phyloP scores from a whole-genome alignment of 2,113 vertebrate species.

The Myrmophylax atrothorax region DNA sequence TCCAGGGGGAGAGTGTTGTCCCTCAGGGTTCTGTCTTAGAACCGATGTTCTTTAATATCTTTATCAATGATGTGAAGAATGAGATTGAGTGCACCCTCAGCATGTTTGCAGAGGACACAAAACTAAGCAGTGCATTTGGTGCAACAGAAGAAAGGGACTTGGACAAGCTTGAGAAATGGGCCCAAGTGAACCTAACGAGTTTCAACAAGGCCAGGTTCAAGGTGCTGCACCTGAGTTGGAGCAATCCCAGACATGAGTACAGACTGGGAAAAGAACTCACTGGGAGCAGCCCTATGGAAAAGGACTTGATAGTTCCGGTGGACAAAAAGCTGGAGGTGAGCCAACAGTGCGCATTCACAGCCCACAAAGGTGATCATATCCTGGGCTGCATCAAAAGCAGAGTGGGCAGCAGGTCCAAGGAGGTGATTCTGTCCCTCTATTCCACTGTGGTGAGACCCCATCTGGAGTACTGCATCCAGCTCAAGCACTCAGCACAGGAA shows the following conservation, averaged over 20 bases:
- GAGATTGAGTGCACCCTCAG: background rate
- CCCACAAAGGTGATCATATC: background rate
- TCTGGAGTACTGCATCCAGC: background rate
- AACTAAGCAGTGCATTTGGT: background rate
- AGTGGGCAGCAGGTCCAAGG: rapidly evolving
- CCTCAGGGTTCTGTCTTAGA: background rate
- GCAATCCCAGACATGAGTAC: background rate
- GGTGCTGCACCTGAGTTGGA: rapidly evolving
- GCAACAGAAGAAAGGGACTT: background rate
- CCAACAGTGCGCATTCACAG: background rate
- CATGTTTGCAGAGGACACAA: background rate
- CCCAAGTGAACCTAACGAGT: background rate
- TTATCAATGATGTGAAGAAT: background rate
- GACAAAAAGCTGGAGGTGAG: background rate
- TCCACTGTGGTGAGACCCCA: background rate
- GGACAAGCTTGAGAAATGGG: background rate
- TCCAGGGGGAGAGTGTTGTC: background rate
- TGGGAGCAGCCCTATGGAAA: background rate
- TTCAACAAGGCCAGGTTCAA: background rate
- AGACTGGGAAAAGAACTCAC: background rate
- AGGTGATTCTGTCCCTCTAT: background rate
- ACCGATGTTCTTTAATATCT: background rate
- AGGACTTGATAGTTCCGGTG: background rate
- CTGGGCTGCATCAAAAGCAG: background rate
- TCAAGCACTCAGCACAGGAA: background rate